Evolutionary conservation across 2,113 vertebrate species (phyloP), one percentile per base, ranked within the genome.

Genomic region (Tyrannus savana): DNA sequence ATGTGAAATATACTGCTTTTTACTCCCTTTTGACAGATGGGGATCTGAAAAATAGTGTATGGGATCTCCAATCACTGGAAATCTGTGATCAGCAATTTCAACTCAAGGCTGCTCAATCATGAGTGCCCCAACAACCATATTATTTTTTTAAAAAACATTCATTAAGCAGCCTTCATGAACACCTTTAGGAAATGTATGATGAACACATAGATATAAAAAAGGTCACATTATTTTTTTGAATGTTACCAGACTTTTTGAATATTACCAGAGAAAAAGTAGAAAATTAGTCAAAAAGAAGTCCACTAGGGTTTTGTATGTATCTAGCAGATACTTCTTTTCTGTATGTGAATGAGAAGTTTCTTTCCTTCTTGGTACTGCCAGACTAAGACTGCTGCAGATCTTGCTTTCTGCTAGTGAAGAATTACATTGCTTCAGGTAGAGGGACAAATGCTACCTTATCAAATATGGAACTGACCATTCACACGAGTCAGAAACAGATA

Each of bases 371-470:
- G 42, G 28, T 85, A 41, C 17, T 91, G 62, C 33, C 68, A 64
- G 66, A 83, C 58, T 50, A 83, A 82, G 77, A 93, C 60, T 77
- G 53, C 41, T 89, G 21, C 24, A 86, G 44, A 53, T 59, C 41
- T 60, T 0, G 1, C 12, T 74, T 92, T 55, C 71, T 96, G 72
- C 47, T 19, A 56, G 53, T 77, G 33, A 62, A 84, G 42, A 69
- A 86, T 83, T 64, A 52, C 67, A 87, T 37, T 92, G 47, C 69
- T 89, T 95, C 68, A 83, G 84, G 82, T 97, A 41, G 85, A 95
- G 68, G 35, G 67, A 86, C 12, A 33, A 83, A 77, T 76, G 44
- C 88, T 91, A 76, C 69, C 53, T 67, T 89, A 67, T 88, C 63
- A 90, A 87, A 64, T 69, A 79, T 37, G 59, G 74, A 95, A 88